These are phyloP conservation scores for Hydrolagus colliei DNA, from an alignment of 2,797 vertebrate genomes.

Conservation along the genomic window DNA sequence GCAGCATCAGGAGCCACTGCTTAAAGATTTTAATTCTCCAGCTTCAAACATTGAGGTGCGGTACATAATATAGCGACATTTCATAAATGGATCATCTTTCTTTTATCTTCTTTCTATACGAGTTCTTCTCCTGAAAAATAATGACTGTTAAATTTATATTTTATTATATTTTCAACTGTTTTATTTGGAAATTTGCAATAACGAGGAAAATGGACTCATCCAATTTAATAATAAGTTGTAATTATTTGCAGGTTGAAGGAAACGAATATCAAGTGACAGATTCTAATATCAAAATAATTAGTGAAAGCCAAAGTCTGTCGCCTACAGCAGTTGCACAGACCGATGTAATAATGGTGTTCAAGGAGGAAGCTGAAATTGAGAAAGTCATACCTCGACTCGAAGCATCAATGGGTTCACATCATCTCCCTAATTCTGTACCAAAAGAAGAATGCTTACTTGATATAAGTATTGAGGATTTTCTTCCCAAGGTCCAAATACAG, in stretches of 20 bases:
- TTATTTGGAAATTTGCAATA: too few species aligned
- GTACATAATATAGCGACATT: neutral
- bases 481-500: slow-evolving; percentile 44
- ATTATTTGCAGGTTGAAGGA: too few species aligned
- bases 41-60: slow-evolving; percentile 3
- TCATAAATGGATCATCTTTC: slow-evolving; percentile 3
- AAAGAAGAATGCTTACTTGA: slow-evolving; percentile 18
- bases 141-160: neutral
- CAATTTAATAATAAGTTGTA: too few species aligned
- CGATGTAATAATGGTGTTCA: neutral
- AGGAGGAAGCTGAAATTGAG: neutral
- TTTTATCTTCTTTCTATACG: neutral
- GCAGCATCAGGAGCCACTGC: slow-evolving; percentile 16
- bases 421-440: neutral
- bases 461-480: slow-evolving; percentile 53
- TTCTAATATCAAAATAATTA: neutral
- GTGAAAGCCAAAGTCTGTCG: neutral
- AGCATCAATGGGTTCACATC: neutral
- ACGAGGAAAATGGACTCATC: too few species aligned
- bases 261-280: too few species aligned
- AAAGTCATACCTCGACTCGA: neutral
- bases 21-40: slow-evolving; percentile 21
- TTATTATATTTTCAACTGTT: too few species aligned
- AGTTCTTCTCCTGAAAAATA: neutral
- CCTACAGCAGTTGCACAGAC: neutral